Evolutionary conservation across 2,797 vertebrate species (phyloP).

Genomic region (Nothura maculosa): DNA sequence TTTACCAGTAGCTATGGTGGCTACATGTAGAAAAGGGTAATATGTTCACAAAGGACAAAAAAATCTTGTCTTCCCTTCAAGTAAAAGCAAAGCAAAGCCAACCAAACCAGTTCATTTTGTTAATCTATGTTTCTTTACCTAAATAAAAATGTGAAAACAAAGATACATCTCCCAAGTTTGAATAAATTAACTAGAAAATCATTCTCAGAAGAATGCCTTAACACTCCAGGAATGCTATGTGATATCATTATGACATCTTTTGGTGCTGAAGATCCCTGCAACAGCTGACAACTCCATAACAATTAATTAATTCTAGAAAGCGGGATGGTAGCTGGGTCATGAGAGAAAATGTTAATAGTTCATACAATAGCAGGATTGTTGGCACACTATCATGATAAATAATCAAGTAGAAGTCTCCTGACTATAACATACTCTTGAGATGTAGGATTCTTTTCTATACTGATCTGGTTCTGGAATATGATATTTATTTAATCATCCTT

Average conservation of each 20-base stretch:
- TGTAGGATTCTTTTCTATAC: constrained; percentile 53
- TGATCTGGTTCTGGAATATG: constrained; percentile 55
- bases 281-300: constrained; percentile 19
- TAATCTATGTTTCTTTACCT: background rate
- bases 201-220: background rate
- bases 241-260: background rate
- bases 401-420: constrained; percentile 57
- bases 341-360: constrained; percentile 65
- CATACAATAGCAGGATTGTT: constrained; percentile 53
- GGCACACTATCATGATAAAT: constrained; percentile 60
- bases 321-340: constrained; percentile 27
- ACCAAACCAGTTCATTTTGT: background rate
- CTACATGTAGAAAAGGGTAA: background rate
- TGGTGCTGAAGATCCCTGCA: background rate
- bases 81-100: background rate
- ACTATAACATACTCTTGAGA: constrained; percentile 47
- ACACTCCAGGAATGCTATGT: constrained; percentile 19
- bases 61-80: background rate
- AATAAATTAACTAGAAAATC: background rate
- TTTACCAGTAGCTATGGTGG: constrained; percentile 53
- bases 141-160: background rate
- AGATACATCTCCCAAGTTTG: background rate
- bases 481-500: constrained; percentile 71
- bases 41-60: background rate
- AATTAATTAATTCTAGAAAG: constrained; percentile 57